Evolutionary conservation across 2,113 vertebrate genomes (phyloP), one percentile per base, ranked within the genome.

Genomic region (Stegostoma tigrinum): DNA sequence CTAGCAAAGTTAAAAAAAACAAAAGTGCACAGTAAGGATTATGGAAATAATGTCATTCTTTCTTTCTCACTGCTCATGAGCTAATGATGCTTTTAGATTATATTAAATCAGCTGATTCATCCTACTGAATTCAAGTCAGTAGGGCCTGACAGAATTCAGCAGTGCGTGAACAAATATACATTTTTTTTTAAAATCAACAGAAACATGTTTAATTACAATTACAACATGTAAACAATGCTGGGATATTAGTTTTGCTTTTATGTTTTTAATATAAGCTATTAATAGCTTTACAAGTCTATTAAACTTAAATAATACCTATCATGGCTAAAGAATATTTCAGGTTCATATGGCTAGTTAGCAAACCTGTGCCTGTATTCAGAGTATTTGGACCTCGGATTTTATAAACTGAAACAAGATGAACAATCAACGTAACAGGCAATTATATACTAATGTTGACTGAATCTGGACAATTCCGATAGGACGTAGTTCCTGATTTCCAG

Each of bases 1-100:
- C 98, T 99, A 95, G n/a, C 96, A 61, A 95, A 45, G 97, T 48
- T 10, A 30, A 94, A 55, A 30, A 96, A 72, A 48, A 72, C 86
- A 48, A 70, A 91, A 27, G 75, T 34, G 27, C 15, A 93, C n/a
- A 93, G n/a, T 93, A 93, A 66, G 89, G 15, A 66, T 38, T 38
- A 45, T 23, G 34, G 55, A 93, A 19, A 38, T 66, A 93, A 93
- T 6, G 21, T 66, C 61, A 61, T 61, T 61, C 12, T 17, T 2
- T 7, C 61, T 67, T 24, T 66, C 61, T 93, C n/a, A 66, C 2
- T 93, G n/a, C 21, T 93, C 21, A 19, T 55, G 30, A 90, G 52
- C 30, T 89, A 89, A 15, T 38, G 55, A 38, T 17, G 5, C 19
- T 93, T 93, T 93, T 61, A 93, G 7, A n/a, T 38, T 93, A 66